Conservation (phyloP, 2,888 invertebrate genomes). For the Eucera pruinosa region DNA sequence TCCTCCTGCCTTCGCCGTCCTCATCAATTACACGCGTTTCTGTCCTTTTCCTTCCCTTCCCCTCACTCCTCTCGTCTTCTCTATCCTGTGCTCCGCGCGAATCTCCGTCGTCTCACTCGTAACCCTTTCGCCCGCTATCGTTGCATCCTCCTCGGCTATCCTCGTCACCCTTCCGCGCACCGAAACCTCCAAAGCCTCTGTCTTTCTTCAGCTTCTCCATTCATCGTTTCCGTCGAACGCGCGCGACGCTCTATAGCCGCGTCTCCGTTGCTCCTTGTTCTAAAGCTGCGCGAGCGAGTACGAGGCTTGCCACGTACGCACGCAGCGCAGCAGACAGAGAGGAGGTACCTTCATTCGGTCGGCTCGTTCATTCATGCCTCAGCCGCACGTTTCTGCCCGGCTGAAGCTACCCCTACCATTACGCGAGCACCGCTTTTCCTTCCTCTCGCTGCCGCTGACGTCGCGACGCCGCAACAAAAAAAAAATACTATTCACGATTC, state of each 20-base stretch:
- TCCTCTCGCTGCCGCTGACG: constrained; percentile 45
- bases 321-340: constrained; percentile 14
- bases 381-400: constrained; percentile 60
- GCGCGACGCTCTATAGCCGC: not conserved
- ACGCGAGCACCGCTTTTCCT: constrained; percentile 18
- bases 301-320: constrained; percentile 15
- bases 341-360: constrained; percentile 75
- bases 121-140: not conserved
- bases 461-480: constrained; percentile 22
- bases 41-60: not conserved
- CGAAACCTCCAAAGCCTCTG: too few relatives aligned
- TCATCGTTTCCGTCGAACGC: not conserved
- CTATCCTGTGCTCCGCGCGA: too few relatives aligned
- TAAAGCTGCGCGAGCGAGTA: not conserved
- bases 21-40: constrained; percentile 6
- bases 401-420: constrained; percentile 1
- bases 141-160: not conserved
- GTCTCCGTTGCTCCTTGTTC: constrained; percentile 3
- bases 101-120: too few relatives aligned
- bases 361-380: constrained; percentile 78
- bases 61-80: too few relatives aligned
- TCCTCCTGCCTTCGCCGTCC: constrained; percentile 2
- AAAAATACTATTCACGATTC: constrained; percentile 25
- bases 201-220: not conserved
- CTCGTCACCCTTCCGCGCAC: not conserved